Conservation (phyloP, 2,888 invertebrate genomes). For the Pandemis heparana region DNA sequence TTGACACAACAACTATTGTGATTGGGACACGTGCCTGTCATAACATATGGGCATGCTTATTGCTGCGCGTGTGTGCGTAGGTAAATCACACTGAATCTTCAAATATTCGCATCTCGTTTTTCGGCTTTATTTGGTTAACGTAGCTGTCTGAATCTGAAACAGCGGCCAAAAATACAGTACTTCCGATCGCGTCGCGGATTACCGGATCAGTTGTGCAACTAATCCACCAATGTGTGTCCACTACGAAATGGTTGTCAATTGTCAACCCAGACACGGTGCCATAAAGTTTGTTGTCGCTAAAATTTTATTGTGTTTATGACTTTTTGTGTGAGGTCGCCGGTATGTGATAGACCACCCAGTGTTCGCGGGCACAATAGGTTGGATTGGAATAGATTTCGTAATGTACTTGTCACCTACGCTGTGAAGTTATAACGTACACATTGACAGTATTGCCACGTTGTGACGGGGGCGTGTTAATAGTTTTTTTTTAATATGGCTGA, state of each 20-base stretch:
- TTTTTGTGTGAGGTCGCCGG: neutral
- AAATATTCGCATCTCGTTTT: too few relatives aligned
- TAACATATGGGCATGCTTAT: neutral
- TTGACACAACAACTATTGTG: conserved; percentile 12
- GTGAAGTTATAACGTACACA: neutral
- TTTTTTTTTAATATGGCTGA: too few relatives aligned
- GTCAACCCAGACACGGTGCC: conserved; percentile 1
- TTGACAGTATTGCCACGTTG: neutral
- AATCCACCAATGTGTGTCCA: neutral
- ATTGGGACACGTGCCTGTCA: conserved; percentile 16
- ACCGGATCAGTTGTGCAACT: conserved; percentile 19
- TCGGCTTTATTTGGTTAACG: too few relatives aligned
- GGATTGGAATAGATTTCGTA: conserved; percentile 1
- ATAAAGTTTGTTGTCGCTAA: neutral
- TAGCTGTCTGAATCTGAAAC: neutral
- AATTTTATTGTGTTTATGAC: neutral
- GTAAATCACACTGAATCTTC: neutral
- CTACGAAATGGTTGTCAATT: neutral
- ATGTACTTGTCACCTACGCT: neutral
- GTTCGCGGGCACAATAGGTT: conserved; percentile 11
- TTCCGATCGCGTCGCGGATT: neutral
- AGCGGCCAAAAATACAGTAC: neutral
- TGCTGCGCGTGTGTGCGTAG: neutral
- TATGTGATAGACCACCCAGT: conserved; percentile 18
- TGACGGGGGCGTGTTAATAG: neutral